A percentile compares a stretch with the other conserved stretches of the same genome.
Conservation (phyloP, 2,113 vertebrate species). For the Conger conger region DNA sequence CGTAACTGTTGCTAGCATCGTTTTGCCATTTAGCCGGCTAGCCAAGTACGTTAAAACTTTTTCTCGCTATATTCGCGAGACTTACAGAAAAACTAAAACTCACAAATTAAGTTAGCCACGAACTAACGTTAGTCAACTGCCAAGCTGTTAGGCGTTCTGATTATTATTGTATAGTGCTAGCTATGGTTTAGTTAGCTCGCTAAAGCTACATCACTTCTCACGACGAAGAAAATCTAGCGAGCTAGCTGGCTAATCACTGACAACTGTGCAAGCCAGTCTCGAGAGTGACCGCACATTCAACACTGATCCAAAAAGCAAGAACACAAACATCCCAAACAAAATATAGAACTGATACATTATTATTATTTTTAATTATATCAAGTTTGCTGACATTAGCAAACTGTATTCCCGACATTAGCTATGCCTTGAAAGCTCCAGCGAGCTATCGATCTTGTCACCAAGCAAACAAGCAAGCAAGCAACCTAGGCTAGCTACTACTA, state of each 20-base stretch:
- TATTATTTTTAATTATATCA: too few relatives aligned
- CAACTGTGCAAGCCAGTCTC: background rate
- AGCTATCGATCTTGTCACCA: background rate
- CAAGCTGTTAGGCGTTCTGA: too few relatives aligned
- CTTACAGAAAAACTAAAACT: too few relatives aligned
- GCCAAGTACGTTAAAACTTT: too few relatives aligned
- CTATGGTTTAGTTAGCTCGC: background rate
- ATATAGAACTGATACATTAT: too few relatives aligned
- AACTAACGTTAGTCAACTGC: too few relatives aligned
- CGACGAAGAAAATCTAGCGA: background rate
- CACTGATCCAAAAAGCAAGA: background rate
- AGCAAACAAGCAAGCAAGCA: background rate
- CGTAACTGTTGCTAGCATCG: too few relatives aligned
- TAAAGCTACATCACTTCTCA: background rate
- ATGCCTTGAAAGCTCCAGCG: background rate
- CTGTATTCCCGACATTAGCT: background rate
- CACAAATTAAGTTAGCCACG: too few relatives aligned
- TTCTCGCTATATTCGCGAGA: too few relatives aligned
- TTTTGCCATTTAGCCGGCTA: too few relatives aligned
- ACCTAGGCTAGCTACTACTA: background rate
- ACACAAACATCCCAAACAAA: background rate
- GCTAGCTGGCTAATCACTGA: background rate
- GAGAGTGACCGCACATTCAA: background rate
- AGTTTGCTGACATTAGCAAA: too few relatives aligned
- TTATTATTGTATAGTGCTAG: too few relatives aligned